Base-by-base conservation (phyloP, 2,113 vertebrate genomes). In the Mandrillus leucophaeus region DNA sequence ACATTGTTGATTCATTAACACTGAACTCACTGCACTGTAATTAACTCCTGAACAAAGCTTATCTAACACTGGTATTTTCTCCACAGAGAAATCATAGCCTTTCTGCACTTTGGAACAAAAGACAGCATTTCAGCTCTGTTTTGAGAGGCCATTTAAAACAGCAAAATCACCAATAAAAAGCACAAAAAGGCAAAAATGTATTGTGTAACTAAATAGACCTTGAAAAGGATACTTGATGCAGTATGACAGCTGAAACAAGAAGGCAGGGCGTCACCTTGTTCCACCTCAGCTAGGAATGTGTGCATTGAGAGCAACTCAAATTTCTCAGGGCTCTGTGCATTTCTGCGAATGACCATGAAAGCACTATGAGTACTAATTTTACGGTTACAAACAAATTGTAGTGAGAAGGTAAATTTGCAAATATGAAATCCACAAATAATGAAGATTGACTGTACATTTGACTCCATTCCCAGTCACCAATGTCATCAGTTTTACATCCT, bases 11-110 rank as follows among this genome's bases (percentile, higher is more conserved):
- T 14, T 81, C 13, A 40, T 38, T 45, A 27, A 40, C 23, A 3
- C 1, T 1, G 61, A 64, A 48, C 16, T 5, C 20, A 3, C 6
- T 18, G 20, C 13, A 8, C 57, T 11, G 0, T 50, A 22, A 38
- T 57, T 12, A 14, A 8, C 2, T 50, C n/a, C 10, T 17, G 5
- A 13, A 35, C 6, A 18, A n/a, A 43, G 20, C 0, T 40, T 16
- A 6, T 6, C 32, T 18, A 45, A 40, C 16, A 23, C 32, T 38
- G 13, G 17, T 1, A 11, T 43, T 85, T 79, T 40, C 38, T n/a
- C 12, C 17, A 0, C 4, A 32, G 43, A 12, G 72, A 30, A 11
- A 32, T 81, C 6, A 32, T 30, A 48, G 14, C 32, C 32, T 59
- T 40, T 40, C 38, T 59, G 48, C 22, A 8, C 40, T 72, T 70